phyloP scores from a whole-genome alignment of 2,888 invertebrate species.

The Pseudoips prasinana region DNA sequence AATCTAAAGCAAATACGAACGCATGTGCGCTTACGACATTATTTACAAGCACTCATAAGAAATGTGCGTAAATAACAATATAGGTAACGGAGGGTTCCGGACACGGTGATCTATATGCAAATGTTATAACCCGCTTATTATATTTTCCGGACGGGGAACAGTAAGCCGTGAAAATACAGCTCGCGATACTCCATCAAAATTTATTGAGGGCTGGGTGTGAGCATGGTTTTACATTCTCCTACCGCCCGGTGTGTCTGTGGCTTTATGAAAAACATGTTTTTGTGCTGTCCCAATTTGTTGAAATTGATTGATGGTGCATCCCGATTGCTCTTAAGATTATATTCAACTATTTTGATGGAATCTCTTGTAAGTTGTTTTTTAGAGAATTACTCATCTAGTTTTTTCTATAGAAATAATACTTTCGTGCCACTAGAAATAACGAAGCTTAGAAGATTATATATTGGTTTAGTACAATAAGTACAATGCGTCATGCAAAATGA shows the following conservation, averaged over 20 bases:
- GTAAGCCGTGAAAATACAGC: conserved; percentile 60
- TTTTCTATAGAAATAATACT: too few relatives aligned
- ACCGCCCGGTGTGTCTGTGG: conserved; percentile 20
- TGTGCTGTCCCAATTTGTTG: conserved; percentile 32
- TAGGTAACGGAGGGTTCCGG: conserved; percentile 41
- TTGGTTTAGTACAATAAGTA: too few relatives aligned
- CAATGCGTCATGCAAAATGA: too few relatives aligned
- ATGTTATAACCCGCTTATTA: conserved; percentile 80
- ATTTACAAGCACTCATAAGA: conserved; percentile 65
- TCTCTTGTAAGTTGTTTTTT: too few relatives aligned
- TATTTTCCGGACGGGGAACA: conserved; percentile 64
- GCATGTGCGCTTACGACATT: conserved; percentile 45
- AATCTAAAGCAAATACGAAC: conserved; percentile 43
- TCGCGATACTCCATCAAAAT: conserved; percentile 65
- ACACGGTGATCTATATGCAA: conserved; percentile 79
- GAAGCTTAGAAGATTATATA: too few relatives aligned
- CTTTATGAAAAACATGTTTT: conserved; percentile 52
- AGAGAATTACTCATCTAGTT: too few relatives aligned
- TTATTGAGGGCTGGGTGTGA: conserved; percentile 55
- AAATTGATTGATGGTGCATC: conserved; percentile 36
- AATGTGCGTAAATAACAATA: conserved; percentile 61
- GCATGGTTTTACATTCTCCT: conserved; percentile 36
- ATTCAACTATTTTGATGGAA: conserved; percentile 4
- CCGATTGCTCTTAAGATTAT: conserved; percentile 20
- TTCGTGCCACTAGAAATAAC: too few relatives aligned